Evolutionary conservation across 2,888 invertebrate species (phyloP).

Genomic region (Serrognathus titanus): DNA sequence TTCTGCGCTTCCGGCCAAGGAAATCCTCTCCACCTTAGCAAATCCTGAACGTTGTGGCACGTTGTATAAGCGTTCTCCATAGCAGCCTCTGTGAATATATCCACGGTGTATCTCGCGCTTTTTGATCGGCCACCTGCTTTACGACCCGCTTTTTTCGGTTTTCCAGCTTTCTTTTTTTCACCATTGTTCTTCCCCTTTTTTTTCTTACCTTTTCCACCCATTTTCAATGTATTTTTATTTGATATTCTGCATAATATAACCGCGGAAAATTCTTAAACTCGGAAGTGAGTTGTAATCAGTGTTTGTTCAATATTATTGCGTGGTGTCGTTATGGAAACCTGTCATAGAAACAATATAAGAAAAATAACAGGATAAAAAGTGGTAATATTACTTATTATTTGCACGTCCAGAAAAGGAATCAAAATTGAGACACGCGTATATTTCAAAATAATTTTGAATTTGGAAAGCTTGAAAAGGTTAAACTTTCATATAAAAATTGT

Average conservation of each 20-base stretch:
- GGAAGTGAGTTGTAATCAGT: not conserved
- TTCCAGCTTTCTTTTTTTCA: conserved; percentile 41
- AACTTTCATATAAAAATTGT: too few relatives aligned
- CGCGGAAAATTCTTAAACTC: not conserved
- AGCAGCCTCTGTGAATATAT: conserved; percentile 83
- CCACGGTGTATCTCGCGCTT: conserved; percentile 68
- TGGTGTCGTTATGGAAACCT: not conserved
- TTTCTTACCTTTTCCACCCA: conserved; percentile 51
- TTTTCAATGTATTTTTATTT: conserved; percentile 24
- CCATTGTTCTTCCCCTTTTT: conserved; percentile 34
- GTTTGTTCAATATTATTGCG: not conserved
- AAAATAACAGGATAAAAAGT: not conserved
- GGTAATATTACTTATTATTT: not conserved
- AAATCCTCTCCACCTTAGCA: conserved; percentile 81
- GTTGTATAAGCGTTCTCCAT: conserved; percentile 94
- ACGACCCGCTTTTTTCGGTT: conserved; percentile 51
- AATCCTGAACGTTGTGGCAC: conserved; percentile 89
- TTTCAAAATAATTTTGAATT: too few relatives aligned
- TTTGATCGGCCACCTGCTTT: conserved; percentile 57
- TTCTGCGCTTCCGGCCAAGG: conserved; percentile 85
- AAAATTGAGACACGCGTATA: too few relatives aligned
- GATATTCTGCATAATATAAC: conserved; percentile 2
- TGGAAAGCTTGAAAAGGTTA: too few relatives aligned
- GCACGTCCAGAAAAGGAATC: too few relatives aligned
- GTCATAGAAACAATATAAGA: not conserved